Percentiles rank a stretch among this genome's conserved stretches.
Evolutionary conservation across 2,797 vertebrate species (phyloP).

Genomic region (Melopsittacus undulatus): DNA sequence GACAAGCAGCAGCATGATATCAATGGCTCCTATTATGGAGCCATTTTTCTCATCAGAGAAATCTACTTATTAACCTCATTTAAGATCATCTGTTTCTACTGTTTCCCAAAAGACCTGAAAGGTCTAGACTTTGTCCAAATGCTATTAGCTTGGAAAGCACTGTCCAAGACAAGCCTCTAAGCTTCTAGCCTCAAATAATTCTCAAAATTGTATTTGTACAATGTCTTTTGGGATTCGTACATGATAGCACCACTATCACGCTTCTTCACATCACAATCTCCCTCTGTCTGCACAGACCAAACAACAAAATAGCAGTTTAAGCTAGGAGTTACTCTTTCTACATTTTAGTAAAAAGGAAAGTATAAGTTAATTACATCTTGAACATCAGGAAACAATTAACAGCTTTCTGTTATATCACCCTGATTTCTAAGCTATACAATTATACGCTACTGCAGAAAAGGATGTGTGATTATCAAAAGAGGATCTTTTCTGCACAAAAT

Average conservation of each 20-base stretch:
- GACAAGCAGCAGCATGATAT: not conserved
- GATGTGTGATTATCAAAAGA: constrained; percentile 38
- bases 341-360: constrained; percentile 1
- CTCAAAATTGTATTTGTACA: not conserved
- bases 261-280: not conserved
- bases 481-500: constrained; percentile 20
- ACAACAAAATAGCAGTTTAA: not conserved
- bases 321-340: not conserved
- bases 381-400: constrained; percentile 53
- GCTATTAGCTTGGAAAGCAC: not conserved
- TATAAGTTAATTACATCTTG: constrained; percentile 39
- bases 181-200: not conserved
- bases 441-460: constrained; percentile 13
- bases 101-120: not conserved
- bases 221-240: not conserved
- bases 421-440: constrained; percentile 22
- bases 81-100: not conserved
- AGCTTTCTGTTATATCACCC: not conserved
- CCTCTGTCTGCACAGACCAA: not conserved
- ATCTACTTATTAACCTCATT: not conserved
- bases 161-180: not conserved
- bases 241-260: not conserved
- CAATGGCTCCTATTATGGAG: not conserved
- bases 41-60: not conserved
- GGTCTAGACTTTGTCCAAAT: not conserved